These are phyloP conservation scores for Drosophila bunnanda DNA, from an alignment of 2,888 invertebrate species.

Conservation along the genomic window DNA sequence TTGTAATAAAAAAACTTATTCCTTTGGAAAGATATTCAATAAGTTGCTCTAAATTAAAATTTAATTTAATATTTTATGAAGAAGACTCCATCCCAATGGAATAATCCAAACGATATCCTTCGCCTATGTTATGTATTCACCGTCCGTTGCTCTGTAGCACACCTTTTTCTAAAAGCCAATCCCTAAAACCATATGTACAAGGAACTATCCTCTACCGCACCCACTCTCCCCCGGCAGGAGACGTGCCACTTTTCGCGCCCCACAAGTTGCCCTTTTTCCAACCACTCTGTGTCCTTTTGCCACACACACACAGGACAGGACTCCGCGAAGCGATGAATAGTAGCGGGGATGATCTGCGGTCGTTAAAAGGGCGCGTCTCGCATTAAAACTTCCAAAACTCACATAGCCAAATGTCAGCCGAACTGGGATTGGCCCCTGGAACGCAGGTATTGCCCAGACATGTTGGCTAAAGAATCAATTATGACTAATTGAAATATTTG, in stretches of 20 bases:
- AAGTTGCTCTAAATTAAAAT: neutral
- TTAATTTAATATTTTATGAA: neutral
- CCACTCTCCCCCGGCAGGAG: slow-evolving; percentile 47
- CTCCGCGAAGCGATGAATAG: slow-evolving; percentile 13
- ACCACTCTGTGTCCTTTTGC: slow-evolving; percentile 59
- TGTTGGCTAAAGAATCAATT: slow-evolving; percentile 41
- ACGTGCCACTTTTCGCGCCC: slow-evolving; percentile 71
- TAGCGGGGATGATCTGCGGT: slow-evolving; percentile 72
- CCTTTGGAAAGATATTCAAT: neutral
- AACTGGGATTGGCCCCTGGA: slow-evolving; percentile 68
- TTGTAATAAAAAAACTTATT: neutral
- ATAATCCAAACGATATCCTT: slow-evolving; percentile 21
- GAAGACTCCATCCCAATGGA: neutral
- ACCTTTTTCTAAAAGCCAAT: slow-evolving; percentile 73
- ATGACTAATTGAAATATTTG: slow-evolving; percentile 60
- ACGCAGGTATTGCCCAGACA: slow-evolving; percentile 23
- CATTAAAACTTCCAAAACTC: slow-evolving; percentile 54
- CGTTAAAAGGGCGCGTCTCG: slow-evolving; percentile 81
- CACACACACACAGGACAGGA: slow-evolving; percentile 50
- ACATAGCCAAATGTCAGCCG: slow-evolving; percentile 36
- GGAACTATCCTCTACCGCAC: slow-evolving; percentile 43
- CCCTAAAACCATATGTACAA: slow-evolving; percentile 63
- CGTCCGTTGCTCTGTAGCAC: slow-evolving; percentile 60
- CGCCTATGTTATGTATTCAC: slow-evolving; percentile 43
- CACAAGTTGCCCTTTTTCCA: slow-evolving; percentile 42